Conservation (phyloP, 2,888 invertebrate genomes). For the Drosophila nr. perissopoda region DNA sequence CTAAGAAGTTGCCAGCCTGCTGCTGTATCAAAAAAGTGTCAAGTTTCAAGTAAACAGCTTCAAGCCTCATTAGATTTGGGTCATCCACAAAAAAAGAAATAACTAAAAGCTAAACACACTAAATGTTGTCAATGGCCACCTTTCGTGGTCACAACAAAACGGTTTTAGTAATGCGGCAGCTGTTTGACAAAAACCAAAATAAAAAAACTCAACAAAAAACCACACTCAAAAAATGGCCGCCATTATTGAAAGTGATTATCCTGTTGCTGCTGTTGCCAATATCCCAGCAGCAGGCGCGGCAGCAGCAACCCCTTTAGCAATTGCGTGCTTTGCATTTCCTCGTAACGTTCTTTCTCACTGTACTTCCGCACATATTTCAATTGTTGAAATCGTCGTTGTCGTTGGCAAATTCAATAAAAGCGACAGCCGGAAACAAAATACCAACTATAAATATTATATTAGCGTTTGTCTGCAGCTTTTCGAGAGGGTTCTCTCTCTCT, state of each 20-base stretch:
- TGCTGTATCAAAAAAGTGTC: conserved; percentile 50
- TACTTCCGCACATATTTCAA: conserved; percentile 62
- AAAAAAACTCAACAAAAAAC: background rate
- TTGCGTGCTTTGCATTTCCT: conserved; percentile 57
- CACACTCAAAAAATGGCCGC: conserved; percentile 32
- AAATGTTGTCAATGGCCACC: conserved; percentile 4
- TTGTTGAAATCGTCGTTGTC: conserved; percentile 43
- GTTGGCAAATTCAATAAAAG: conserved; percentile 62
- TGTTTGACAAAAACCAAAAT: conserved; percentile 19
- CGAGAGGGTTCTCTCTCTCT: conserved; percentile 17
- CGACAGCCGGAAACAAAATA: conserved; percentile 72
- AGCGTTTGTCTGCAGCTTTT: conserved; percentile 58
- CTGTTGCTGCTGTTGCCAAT: conserved; percentile 60
- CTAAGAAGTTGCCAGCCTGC: conserved; percentile 49
- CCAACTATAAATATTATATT: conserved; percentile 79
- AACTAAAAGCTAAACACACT: conserved; percentile 1
- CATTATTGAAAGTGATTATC: conserved; percentile 59
- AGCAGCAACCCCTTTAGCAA: conserved; percentile 52
- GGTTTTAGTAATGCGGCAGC: conserved; percentile 27
- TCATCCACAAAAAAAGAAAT: conserved; percentile 18
- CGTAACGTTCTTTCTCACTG: conserved; percentile 36
- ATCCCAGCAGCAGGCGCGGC: conserved; percentile 22
- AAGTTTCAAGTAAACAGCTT: conserved; percentile 54
- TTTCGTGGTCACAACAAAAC: conserved; percentile 25
- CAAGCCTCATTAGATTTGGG: conserved; percentile 59